Percentiles rank a stretch among this genome's conserved stretches.
Evolutionary conservation across 2,797 vertebrate species (phyloP).

Genomic region (Oryzias sinensis): DNA sequence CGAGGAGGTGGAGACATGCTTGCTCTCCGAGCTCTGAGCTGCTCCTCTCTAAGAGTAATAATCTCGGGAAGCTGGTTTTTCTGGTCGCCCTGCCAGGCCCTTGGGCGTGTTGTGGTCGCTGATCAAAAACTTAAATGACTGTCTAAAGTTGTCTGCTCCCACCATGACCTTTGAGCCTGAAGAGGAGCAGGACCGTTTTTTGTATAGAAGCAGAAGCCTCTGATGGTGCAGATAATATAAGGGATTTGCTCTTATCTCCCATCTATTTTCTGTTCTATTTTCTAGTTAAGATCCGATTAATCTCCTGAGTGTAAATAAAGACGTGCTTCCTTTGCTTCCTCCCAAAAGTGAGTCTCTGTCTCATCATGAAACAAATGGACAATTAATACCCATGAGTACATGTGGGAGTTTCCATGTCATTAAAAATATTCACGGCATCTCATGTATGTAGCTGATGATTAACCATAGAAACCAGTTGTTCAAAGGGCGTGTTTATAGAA

Average conservation of each 20-base stretch:
- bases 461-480: slow-evolving; percentile 35
- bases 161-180: slow-evolving; percentile 21
- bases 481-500: slow-evolving; percentile 46
- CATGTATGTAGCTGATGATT: slow-evolving; percentile 50
- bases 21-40: slow-evolving; percentile 18
- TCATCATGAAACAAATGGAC: neutral
- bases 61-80: slow-evolving; percentile 78
- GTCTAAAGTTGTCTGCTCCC: slow-evolving; percentile 12
- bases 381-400: neutral
- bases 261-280: no score
- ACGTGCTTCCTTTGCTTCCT: neutral
- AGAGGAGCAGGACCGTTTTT: neutral
- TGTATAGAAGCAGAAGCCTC: neutral
- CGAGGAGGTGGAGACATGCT: slow-evolving; percentile 45
- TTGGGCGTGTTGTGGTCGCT: slow-evolving; percentile 57
- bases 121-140: slow-evolving; percentile 46
- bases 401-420: slow-evolving; percentile 7
- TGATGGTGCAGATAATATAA: neutral
- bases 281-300: no score
- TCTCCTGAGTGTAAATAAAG: no score
- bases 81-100: slow-evolving; percentile 69
- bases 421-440: slow-evolving; percentile 21
- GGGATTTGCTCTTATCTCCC: no score
- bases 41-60: slow-evolving; percentile 42
- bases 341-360: no score